phyloP scores from a whole-genome alignment of 2,888 invertebrate genomes.

The Rhamnusium bicolor region DNA sequence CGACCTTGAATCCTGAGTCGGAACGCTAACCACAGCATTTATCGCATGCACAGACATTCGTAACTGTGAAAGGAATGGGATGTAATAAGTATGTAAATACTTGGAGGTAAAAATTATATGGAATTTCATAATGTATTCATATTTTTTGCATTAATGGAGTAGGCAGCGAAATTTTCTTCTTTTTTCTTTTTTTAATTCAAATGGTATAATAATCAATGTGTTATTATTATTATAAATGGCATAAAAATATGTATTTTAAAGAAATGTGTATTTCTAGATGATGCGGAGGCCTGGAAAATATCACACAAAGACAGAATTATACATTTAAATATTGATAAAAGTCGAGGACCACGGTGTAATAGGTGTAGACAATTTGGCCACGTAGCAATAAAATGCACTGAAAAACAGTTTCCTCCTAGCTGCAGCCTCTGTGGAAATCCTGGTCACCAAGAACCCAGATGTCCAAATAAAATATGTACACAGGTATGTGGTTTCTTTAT shows the following conservation, averaged over 20 bases:
- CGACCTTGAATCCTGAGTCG: no score
- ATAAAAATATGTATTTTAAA: neutral
- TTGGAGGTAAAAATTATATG: no score
- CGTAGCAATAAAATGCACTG: conserved; percentile 74
- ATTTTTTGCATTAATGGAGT: no score
- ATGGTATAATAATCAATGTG: no score
- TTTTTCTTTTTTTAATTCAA: no score
- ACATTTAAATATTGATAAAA: conserved; percentile 37
- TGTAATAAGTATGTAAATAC: no score
- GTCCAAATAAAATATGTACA: conserved; percentile 81
- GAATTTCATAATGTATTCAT: no score
- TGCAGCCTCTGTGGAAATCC: conserved; percentile 81
- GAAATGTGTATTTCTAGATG: conserved; percentile 69
- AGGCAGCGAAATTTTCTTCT: no score
- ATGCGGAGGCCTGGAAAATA: conserved; percentile 75
- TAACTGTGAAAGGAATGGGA: no score
- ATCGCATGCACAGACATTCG: no score
- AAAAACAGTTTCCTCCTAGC: conserved; percentile 68
- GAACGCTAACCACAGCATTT: no score
- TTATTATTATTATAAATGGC: neutral
- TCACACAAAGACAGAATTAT: conserved; percentile 58
- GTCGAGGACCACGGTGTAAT: conserved; percentile 72
- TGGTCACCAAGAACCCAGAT: conserved; percentile 79
- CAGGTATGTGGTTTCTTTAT: conserved; percentile 73
- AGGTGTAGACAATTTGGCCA: conserved; percentile 80